These are phyloP conservation scores for Ptiloglossa arizonensis DNA, from an alignment of 1,140 invertebrate genomes.

Conservation along the genomic window DNA sequence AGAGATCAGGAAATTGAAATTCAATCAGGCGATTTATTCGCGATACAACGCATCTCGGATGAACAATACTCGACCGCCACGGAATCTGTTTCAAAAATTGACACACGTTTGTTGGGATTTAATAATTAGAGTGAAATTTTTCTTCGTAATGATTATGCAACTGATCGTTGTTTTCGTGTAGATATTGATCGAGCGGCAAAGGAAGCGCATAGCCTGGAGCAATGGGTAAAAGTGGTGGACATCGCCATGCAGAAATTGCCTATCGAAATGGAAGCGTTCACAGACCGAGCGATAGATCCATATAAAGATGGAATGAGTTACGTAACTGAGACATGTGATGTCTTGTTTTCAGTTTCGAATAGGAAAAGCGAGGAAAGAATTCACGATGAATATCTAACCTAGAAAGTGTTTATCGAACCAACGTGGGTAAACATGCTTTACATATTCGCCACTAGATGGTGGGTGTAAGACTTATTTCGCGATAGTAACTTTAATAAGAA, in stretches of 20 bases:
- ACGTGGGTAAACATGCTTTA: no score
- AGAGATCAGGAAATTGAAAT: neutral
- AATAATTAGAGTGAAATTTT: neutral
- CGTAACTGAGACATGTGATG: no score
- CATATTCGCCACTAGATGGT: no score
- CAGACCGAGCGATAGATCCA: no score
- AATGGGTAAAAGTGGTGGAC: constrained; percentile 35
- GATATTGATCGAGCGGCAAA: neutral
- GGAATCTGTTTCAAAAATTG: neutral
- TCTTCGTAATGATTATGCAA: neutral
- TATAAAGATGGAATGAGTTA: neutral
- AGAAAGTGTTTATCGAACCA: no score
- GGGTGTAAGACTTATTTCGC: no score
- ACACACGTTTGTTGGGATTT: constrained; percentile 14
- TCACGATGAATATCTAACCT: no score
- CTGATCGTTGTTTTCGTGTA: neutral
- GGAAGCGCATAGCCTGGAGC: constrained; percentile 46
- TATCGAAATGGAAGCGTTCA: no score
- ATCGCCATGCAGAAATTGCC: neutral
- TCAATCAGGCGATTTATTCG: neutral
- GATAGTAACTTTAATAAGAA: no score
- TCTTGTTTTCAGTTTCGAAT: no score
- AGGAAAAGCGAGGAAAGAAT: no score
- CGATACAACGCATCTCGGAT: no score
- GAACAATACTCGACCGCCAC: neutral